Evolutionary conservation across 1,140 invertebrate species (phyloP), one percentile per base, ranked within the genome.

Genomic region (Lasioglossum albipes): DNA sequence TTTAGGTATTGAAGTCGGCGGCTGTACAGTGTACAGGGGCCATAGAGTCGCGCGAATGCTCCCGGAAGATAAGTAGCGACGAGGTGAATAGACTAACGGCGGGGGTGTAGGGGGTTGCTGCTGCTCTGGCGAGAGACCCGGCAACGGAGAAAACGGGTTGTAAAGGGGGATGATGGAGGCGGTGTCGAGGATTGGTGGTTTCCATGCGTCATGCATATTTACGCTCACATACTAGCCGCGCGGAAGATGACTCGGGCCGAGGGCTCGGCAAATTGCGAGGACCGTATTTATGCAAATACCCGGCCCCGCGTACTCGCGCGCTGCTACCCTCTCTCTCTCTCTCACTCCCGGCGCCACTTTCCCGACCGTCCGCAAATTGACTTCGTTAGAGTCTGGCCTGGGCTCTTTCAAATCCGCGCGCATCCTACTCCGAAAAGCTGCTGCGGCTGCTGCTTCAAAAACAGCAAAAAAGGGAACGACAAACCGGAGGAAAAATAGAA

Each of bases 151-250:
- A 70, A 54, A n/a, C 49, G 18, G 54, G 57, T 6, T 22, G 64
- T 62, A 75, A 62, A 45, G 70, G 54, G 66, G 54, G 66, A 45
- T 61, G 59, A 2, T 9, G 57, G 54, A 6, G 41, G 49, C 66
- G 72, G 79, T 52, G 61, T 67, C 62, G 77, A 81, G 77, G 82
- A 76, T 73, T 84, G 81, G 61, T 83, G 74, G 76, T 82, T 81
- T 70, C 74, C 74, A 81, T 83, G 81, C 79, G 82, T 87, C 86
- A 87, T 89, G 75, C 83, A 88, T 89, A 89, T 89, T 89, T 89
- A 88, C 86, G 66, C 81, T 87, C 84, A 84, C 82, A 84, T 85
- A 82, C 75, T 84, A 79, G 49, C 74, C 36, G 27, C 7, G 20
- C 20, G 59, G 45, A 85, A 81, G 66, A 83, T 41, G 71, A 74